Base-by-base conservation (phyloP, 2,888 invertebrate species). In the Frankliniella fusca region DNA sequence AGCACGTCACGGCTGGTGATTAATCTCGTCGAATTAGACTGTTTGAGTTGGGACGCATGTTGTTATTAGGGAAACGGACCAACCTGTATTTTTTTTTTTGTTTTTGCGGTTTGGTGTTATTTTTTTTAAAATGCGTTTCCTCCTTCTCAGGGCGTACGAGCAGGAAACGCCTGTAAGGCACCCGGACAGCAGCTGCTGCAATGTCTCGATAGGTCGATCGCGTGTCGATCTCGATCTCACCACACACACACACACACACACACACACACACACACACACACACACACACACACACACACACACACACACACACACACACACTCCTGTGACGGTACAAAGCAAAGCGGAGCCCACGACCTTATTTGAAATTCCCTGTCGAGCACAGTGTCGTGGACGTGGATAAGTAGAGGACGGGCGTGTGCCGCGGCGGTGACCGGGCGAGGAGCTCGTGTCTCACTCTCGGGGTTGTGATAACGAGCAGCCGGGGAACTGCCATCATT, bases 31-130 rank as follows among this genome's bases (percentile, higher is more conserved):
- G 27, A 76, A 76, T 76, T 76, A 76, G 70, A 27, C 70, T 76
- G 70, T 76, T 76, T 76, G 70, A 76, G 70, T 76, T 76, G 70
- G 27, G 54, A 54, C 15, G 70, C 70, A 76, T 76, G 70, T 76
- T 76, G 70, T 76, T 76, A 76, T 76, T 23, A 76, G 70, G 23
- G 70, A 76, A 76, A 76, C 23, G 61, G 20, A n/a, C 27, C 70
- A 76, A 23, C 70, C 70, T 54, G 54, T 54, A 3, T 38, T 38
- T 38, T 38, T 38, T 38, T 38, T n/a, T n/a, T n/a, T n/a, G n/a
- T n/a, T n/a, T 65, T 70, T 70, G n/a, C 54, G 15, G 54, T 54
- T 12, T 9, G 10, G 50, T 9, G 54, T 54, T 54, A 12, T 20
- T 12, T 54, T 70, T 70, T 65, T 70, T 70, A n/a, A n/a, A n/a